These are phyloP conservation scores for Lamprotornis superbus DNA, from an alignment of 2,113 vertebrate species.

Conservation along the genomic window DNA sequence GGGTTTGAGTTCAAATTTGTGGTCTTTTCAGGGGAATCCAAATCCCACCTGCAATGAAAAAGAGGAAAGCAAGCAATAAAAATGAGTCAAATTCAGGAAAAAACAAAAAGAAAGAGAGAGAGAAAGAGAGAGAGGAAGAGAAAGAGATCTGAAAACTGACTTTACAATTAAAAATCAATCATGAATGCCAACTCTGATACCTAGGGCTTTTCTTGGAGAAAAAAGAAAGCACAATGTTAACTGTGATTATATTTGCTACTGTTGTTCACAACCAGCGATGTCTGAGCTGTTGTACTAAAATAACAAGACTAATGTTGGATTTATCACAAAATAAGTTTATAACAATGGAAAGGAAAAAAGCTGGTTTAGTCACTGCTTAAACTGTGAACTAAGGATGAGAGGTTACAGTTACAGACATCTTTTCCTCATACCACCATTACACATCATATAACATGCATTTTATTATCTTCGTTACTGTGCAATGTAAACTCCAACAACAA, in stretches of 20 bases:
- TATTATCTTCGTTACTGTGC: background rate
- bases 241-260: rapidly evolving
- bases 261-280: background rate
- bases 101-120: background rate
- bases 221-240: background rate
- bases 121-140: background rate
- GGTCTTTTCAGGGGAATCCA: background rate
- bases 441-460: background rate
- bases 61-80: background rate
- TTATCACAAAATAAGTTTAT: background rate
- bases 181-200: background rate
- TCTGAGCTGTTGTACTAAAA: background rate
- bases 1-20: background rate
- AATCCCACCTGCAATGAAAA: background rate
- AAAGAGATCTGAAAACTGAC: background rate
- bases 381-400: background rate
- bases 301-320: background rate
- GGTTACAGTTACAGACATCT: background rate
- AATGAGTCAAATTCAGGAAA: background rate
- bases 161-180: background rate
- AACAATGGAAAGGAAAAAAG: background rate
- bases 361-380: background rate
- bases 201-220: background rate
- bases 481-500: background rate
- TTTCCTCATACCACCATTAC: background rate